A percentile compares a stretch with the other conserved stretches of the same genome.
Conservation (phyloP, 2,113 vertebrate genomes). For the Oncorhynchus kisutch region DNA sequence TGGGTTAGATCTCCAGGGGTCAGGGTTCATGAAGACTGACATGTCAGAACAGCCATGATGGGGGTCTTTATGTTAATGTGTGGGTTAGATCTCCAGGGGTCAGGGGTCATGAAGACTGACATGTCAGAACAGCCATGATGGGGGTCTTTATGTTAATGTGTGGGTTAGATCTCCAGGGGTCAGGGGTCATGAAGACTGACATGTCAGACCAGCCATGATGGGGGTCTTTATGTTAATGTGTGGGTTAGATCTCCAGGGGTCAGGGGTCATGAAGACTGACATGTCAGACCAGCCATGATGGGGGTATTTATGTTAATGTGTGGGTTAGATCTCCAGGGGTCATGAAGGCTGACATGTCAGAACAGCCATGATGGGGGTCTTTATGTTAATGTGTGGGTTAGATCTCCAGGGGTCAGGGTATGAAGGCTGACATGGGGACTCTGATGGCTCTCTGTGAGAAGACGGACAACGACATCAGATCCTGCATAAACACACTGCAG, state of each 20-base stretch:
- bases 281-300: no score
- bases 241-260: conserved; percentile 75
- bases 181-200: conserved; percentile 75
- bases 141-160: conserved; percentile 7
- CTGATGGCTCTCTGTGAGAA: conserved; percentile 89
- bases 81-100: conserved; percentile 75
- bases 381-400: not conserved
- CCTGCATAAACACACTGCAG: conserved; percentile 95
- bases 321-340: no score
- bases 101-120: conserved; percentile 75
- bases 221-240: conserved; percentile 7
- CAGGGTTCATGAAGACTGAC: conserved; percentile 75
- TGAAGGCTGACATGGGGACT: conserved; percentile 77
- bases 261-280: conserved; percentile 74
- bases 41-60: no score
- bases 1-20: conserved; percentile 75
- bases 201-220: no score
- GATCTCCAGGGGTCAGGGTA: conserved; percentile 66
- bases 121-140: no score
- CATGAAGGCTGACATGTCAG: no score
- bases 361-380: not conserved
- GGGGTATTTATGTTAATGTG: no score
- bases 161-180: conserved; percentile 75
- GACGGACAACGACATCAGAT: conserved; percentile 89
- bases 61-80: conserved; percentile 7